Conservation (phyloP, 2,888 invertebrate genomes). For the Melieria picta region DNA sequence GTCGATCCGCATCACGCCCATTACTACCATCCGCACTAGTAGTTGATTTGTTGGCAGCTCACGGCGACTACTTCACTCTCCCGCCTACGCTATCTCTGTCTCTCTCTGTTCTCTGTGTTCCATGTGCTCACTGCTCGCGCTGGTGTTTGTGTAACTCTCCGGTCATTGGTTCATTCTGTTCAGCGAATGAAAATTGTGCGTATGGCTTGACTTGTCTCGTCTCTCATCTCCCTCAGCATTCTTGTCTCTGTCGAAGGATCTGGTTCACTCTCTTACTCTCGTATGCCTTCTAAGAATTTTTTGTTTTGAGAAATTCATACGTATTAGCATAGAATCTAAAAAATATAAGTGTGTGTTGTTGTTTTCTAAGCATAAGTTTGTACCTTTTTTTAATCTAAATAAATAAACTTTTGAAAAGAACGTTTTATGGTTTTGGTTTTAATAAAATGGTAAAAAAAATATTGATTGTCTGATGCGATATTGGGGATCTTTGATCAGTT, state of each 20-base stretch:
- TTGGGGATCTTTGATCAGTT: no score
- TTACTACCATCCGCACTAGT: conserved; percentile 51
- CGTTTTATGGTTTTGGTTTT: no score
- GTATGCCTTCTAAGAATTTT: conserved; percentile 38
- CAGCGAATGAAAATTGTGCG: background rate
- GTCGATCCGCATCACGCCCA: conserved; percentile 41
- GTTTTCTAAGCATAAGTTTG: conserved; percentile 48
- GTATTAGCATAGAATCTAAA: conserved; percentile 28
- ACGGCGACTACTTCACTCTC: conserved; percentile 12
- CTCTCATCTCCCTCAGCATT: conserved; percentile 20
- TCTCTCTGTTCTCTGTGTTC: no score
- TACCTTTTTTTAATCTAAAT: conserved; percentile 22
- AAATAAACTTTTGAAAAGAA: no score
- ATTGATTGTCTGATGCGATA: no score
- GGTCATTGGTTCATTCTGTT: no score
- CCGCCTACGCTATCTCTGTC: no score
- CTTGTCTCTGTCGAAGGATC: conserved; percentile 14
- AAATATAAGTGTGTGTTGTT: conserved; percentile 53
- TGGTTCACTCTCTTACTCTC: conserved; percentile 50
- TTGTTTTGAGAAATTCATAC: conserved; percentile 1
- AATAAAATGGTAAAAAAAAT: no score
- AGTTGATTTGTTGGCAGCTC: background rate
- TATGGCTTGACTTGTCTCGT: conserved; percentile 13
- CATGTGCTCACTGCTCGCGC: no score
- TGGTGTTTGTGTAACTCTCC: no score